These are phyloP conservation scores for Bugulina stolonifera DNA, from an alignment of 2,888 invertebrate species.

Conservation along the genomic window DNA sequence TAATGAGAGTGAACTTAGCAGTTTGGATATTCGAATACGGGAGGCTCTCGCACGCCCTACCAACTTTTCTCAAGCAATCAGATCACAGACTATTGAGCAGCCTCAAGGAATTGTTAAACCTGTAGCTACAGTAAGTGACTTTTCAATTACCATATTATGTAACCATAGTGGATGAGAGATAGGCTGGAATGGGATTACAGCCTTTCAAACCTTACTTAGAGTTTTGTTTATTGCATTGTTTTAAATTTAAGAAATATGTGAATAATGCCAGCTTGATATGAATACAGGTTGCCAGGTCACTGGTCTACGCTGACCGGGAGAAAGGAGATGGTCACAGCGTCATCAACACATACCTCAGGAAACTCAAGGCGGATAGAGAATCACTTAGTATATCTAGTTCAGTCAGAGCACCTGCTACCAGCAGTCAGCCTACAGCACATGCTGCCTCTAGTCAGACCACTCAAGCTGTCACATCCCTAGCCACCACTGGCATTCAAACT, in stretches of 20 bases:
- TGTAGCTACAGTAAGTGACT: background rate
- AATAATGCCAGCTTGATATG: too few species aligned
- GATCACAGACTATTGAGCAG: background rate
- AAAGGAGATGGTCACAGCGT: conserved; percentile 43
- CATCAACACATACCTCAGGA: conserved; percentile 41
- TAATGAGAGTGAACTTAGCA: conserved; percentile 7
- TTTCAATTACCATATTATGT: too few species aligned
- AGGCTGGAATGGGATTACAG: too few species aligned
- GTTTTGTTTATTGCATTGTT: too few species aligned
- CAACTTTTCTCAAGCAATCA: background rate
- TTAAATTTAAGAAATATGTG: too few species aligned
- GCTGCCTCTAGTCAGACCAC: background rate
- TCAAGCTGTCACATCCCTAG: background rate
- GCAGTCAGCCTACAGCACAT: too few species aligned
- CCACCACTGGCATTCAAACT: conserved; percentile 19
- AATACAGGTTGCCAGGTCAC: background rate
- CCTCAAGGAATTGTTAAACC: background rate
- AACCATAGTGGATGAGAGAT: too few species aligned
- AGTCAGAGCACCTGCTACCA: background rate
- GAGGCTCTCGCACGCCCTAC: conserved; percentile 12
- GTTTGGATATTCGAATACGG: conserved; percentile 7
- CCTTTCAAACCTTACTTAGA: too few species aligned
- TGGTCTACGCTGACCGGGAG: conserved; percentile 36
- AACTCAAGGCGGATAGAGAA: conserved; percentile 31
- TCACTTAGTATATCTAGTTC: background rate